Evolutionary conservation across 2,888 invertebrate species (phyloP).

Genomic region (Agriopis marginaria): DNA sequence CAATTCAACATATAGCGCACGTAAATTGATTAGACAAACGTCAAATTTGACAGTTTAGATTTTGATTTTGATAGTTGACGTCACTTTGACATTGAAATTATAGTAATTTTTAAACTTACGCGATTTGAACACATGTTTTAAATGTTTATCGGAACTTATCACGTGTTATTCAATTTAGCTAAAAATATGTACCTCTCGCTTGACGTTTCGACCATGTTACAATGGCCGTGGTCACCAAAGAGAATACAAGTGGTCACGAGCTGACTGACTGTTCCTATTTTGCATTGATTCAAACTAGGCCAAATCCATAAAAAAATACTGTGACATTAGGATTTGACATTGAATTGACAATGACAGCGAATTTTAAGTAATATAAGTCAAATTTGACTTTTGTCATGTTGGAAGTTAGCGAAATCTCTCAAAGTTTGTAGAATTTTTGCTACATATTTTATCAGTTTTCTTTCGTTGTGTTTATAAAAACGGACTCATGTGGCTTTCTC

Average conservation of each 20-base stretch:
- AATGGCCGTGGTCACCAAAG: too few species aligned
- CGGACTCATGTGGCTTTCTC: conserved; percentile 64
- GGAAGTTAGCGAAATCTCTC: conserved; percentile 66
- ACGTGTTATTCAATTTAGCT: too few species aligned
- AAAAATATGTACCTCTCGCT: too few species aligned
- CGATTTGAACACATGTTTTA: too few species aligned
- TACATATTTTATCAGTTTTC: conserved; percentile 66
- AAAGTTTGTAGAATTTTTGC: conserved; percentile 67
- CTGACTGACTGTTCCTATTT: too few species aligned
- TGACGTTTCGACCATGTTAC: too few species aligned
- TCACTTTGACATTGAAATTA: conserved; percentile 40
- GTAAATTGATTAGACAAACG: conserved; percentile 26
- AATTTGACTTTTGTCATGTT: conserved; percentile 84
- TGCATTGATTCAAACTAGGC: too few species aligned
- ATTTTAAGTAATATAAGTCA: conserved; percentile 19
- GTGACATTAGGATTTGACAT: conserved; percentile 25
- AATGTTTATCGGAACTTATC: too few species aligned
- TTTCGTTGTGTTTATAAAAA: conserved; percentile 59
- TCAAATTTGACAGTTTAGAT: conserved; percentile 7
- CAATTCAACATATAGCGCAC: conserved; percentile 49
- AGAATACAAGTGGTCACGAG: too few species aligned
- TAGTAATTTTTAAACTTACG: too few species aligned
- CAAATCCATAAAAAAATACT: not conserved
- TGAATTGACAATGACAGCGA: conserved; percentile 3
- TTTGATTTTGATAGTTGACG: conserved; percentile 37